Evolutionary conservation across 2,888 invertebrate genomes (phyloP).

Genomic region (Carabus problematicus): DNA sequence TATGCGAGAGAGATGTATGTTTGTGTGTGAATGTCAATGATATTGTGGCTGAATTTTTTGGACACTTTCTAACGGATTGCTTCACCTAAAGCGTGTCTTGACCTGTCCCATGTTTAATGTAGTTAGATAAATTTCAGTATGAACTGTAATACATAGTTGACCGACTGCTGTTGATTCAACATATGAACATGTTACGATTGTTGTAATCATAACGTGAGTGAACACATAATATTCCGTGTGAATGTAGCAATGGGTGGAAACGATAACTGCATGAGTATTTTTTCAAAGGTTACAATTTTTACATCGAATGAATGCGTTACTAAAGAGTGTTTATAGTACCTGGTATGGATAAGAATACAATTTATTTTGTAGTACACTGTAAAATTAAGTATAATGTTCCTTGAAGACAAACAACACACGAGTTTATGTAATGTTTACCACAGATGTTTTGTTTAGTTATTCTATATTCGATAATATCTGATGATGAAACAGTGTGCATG

Average conservation of each 20-base stretch:
- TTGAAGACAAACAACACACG: background rate
- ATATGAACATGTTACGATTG: background rate
- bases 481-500: conserved; percentile 25
- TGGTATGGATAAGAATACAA: conserved; percentile 31
- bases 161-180: background rate
- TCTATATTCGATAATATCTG: conserved; percentile 26
- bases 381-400: background rate
- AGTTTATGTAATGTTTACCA: background rate
- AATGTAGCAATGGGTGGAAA: conserved; percentile 17
- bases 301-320: conserved; percentile 30
- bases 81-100: conserved; percentile 41
- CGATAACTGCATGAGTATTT: conserved; percentile 15
- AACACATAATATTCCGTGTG: conserved; percentile 32
- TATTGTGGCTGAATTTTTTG: conserved; percentile 7
- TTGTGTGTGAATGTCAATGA: conserved; percentile 19
- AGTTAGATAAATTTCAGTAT: background rate
- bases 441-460: background rate
- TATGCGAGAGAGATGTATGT: background rate
- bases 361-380: conserved; percentile 28
- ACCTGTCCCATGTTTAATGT: conserved; percentile 4
- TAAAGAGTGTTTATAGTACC: conserved; percentile 33
- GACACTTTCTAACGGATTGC: conserved; percentile 36
- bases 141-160: background rate
- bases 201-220: background rate
- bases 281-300: conserved; percentile 33